phyloP scores from a whole-genome alignment of 1,140 invertebrate species.

The Drosophila sproati region DNA sequence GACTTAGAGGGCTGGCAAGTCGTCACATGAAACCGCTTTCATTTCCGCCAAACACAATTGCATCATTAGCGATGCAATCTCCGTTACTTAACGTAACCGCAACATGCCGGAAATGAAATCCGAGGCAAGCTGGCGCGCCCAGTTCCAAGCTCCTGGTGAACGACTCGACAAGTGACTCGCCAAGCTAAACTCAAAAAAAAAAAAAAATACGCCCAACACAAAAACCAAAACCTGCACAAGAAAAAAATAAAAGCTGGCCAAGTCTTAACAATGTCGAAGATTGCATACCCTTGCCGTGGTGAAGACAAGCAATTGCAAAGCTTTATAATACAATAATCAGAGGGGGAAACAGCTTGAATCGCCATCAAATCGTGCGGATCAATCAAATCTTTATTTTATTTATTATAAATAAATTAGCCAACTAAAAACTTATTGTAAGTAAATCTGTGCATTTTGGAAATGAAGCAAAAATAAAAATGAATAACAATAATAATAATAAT shows the following conservation, averaged over 20 bases:
- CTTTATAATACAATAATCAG: too few species aligned
- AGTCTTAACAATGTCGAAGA: not conserved
- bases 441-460: too few species aligned
- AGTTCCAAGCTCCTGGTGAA: conserved; percentile 64
- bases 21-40: conserved; percentile 79
- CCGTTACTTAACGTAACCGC: conserved; percentile 82
- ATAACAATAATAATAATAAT: too few species aligned
- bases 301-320: too few species aligned
- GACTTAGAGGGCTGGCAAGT: conserved; percentile 51
- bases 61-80: conserved; percentile 83
- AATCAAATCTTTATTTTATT: too few species aligned
- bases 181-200: conserved; percentile 8
- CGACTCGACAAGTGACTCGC: conserved; percentile 71
- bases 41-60: conserved; percentile 81
- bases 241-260: conserved; percentile 7
- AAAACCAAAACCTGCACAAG: not conserved
- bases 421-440: too few species aligned
- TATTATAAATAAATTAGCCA: too few species aligned
- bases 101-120: conserved; percentile 83
- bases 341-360: too few species aligned
- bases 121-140: conserved; percentile 67
- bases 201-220: not conserved
- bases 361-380: too few species aligned
- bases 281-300: not conserved
- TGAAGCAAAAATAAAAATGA: too few species aligned